A percentile compares a stretch with the other conserved stretches of the same genome.
Evolutionary conservation across 2,888 invertebrate genomes (phyloP).

Genomic region (Entomobrya proxima): DNA sequence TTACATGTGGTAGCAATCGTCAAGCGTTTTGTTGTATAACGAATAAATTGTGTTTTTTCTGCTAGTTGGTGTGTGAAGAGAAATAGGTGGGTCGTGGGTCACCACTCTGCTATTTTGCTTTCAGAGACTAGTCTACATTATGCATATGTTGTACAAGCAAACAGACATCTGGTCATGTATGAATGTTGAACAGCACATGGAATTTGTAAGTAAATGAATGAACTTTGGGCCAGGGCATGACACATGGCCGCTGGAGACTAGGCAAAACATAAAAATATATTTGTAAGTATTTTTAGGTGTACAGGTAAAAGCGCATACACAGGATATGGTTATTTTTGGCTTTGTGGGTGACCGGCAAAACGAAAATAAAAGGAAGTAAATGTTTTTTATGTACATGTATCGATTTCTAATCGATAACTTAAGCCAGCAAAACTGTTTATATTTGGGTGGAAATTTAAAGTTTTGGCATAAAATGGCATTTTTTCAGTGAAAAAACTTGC

Average conservation of each 20-base stretch:
- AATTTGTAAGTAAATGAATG: not conserved
- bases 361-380: constrained; percentile 51
- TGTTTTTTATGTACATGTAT: constrained; percentile 32
- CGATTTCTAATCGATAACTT: constrained; percentile 53
- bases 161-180: not conserved
- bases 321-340: constrained; percentile 1
- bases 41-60: not conserved
- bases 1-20: too few relatives aligned
- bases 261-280: too few relatives aligned
- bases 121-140: not conserved
- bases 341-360: constrained; percentile 7
- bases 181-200: constrained; percentile 2
- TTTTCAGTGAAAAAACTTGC: too few relatives aligned
- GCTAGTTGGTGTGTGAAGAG: not conserved
- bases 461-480: too few relatives aligned
- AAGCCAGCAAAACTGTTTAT: not conserved
- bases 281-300: too few relatives aligned
- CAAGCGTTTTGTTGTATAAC: not conserved
- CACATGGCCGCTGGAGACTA: too few relatives aligned
- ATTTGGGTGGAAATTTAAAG: not conserved
- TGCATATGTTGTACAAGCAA: not conserved
- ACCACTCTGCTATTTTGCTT: too few relatives aligned
- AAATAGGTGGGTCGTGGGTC: not conserved
- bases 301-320: not conserved
- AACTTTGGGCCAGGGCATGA: not conserved